Evolutionary conservation across 53 echinoderm and acorn worm species (phyloP), one percentile per base, ranked within the genome.

Genomic region (Stichopus horrens): DNA sequence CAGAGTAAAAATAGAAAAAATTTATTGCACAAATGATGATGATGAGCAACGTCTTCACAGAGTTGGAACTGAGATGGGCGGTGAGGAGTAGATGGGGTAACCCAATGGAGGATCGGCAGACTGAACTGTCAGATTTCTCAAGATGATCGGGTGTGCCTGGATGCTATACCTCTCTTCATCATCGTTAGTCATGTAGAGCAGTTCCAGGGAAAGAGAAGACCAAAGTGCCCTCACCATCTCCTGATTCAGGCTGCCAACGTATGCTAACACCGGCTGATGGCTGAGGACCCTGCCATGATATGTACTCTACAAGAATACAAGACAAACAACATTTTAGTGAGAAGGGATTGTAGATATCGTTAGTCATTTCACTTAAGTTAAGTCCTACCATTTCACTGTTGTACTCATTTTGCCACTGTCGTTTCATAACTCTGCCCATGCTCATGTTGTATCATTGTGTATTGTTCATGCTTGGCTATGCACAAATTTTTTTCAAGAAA

Each of bases 151-250:
- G 57, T 97, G 95, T 9, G 98, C 98, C 86, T 95, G 95, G 73
- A 95, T 95, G 90, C 95, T 97, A 90, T 97, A 97, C 20, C 95
- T 89, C 77, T 97, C 98, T 80, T 97, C 98, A 78, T 97, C 98
- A 74, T 97, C 98, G 63, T 97, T 97, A 88, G 98, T 97, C 94
- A 95, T 95, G 91, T 97, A 97, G 37, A 97, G 90, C 55, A 95
- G 81, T 76, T 97, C 98, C 73, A 95, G 89, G 4, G 95, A 92
- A 53, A 95, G 89, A 0, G 95, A 94, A 10, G 98, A 91, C 98
- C 98, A 97, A 7, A 95, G 90, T 4, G 95, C 90, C 11, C 94
- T 92, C 22, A 97, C 94, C 89, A 97, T 90, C 85, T 97, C 98
- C 9, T 91, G 74, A 86, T 95, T 97, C 8, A 97, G 92, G 55